These are phyloP conservation scores for Eumerus sabulonum DNA, from an alignment of 2,888 invertebrate genomes.

Conservation along the genomic window DNA sequence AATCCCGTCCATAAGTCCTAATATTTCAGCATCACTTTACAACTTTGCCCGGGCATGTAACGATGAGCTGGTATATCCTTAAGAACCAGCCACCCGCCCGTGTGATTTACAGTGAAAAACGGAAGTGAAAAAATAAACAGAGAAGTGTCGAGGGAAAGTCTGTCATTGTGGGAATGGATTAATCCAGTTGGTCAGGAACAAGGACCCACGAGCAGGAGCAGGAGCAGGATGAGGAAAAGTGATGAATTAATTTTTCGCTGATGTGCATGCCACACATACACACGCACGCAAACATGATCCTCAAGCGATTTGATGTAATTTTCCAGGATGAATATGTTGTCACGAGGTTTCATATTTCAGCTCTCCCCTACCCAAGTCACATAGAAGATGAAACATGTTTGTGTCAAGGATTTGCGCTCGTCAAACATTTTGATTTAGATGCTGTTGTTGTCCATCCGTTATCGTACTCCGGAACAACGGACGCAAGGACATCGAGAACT, in stretches of 20 bases:
- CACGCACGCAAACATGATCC: slow-evolving; percentile 54
- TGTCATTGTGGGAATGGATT: slow-evolving; percentile 51
- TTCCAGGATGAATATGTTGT: slow-evolving; percentile 67
- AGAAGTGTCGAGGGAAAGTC: slow-evolving; percentile 8
- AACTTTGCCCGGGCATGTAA: slow-evolving; percentile 59
- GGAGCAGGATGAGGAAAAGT: slow-evolving; percentile 55
- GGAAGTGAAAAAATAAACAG: slow-evolving; percentile 10
- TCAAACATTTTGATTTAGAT: slow-evolving; percentile 69
- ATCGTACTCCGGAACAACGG: too few relatives aligned
- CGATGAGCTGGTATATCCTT: slow-evolving; percentile 43
- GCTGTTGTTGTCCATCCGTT: slow-evolving; percentile 59
- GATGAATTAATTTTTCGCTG: slow-evolving; percentile 64
- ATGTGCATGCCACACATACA: slow-evolving; percentile 38
- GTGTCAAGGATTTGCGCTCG: slow-evolving; percentile 65
- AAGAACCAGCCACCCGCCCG: slow-evolving; percentile 57
- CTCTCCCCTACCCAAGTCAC: slow-evolving; percentile 22
- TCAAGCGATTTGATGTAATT: slow-evolving; percentile 68
- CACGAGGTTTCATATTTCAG: slow-evolving; percentile 68
- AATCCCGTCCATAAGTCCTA: slow-evolving; percentile 65
- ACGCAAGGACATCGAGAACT: slow-evolving; percentile 30
- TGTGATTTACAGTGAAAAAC: slow-evolving; percentile 33
- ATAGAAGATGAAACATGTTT: slow-evolving; percentile 56
- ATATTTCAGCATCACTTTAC: slow-evolving; percentile 67
- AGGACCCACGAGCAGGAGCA: slow-evolving; percentile 35
- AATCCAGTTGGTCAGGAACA: slow-evolving; percentile 48